Base-by-base conservation (phyloP, 2,888 invertebrate species). In the Apamea epomidion region DNA sequence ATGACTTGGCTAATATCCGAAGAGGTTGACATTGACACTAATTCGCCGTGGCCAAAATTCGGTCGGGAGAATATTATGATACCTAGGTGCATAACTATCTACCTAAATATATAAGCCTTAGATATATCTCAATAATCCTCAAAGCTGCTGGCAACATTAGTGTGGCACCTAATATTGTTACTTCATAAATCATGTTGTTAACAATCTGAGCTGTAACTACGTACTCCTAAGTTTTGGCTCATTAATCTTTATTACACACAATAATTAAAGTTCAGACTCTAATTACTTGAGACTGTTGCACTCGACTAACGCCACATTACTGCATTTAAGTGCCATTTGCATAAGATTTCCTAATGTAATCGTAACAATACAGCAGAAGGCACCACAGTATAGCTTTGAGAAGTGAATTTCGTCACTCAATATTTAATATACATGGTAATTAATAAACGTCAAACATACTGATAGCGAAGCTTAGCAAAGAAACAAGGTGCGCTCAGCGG, bases 331-430 rank as follows among this genome's bases (percentile, higher is more conserved):
- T 91, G 86, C 87, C 86, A 91, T 82, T 86, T 85, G 77, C 82
- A 78, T 87, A 73, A 81, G 86, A 89, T 92, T 90, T 90, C 90
- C 76, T 88, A 90, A 90, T 87, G 84, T 85, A 89, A 42, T 42
- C n/a, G 2, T 90, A 88, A 89, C 88, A 29, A 67, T 62, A 78
- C 79, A 83, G 86, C 78, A 82, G 84, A 85, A 85, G 85, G 82
- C 81, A 78, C 42, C n/a, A 48, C 69, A 88, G 81, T 82, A 37
- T 37, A 87, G 73, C 74, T 76, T 84, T 79, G 82, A 80, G 84
- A 90, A 85, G 89, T 91, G 77, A 83, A 90, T 93, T 93, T 94
- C 92, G 81, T 87, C 91, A 93, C 89, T 87, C 82, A 88, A 84
- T 87, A 86, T 91, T 91, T 89, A 91, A 90, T 74, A 87, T 89